Evolutionary conservation across 2,888 invertebrate species (phyloP), one percentile per base, ranked within the genome.

Genomic region (Polyploca ridens): DNA sequence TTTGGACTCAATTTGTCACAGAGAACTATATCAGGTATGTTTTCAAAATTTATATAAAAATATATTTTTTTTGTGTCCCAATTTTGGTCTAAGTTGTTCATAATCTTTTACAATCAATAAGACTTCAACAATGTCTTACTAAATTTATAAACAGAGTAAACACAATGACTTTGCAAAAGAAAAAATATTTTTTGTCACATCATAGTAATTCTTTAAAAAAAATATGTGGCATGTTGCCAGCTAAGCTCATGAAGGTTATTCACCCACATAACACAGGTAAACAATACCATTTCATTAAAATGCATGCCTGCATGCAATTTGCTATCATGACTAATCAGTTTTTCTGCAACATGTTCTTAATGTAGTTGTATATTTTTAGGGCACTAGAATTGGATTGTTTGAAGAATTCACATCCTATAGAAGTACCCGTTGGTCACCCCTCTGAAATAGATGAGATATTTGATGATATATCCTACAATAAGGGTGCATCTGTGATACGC

Each of bases 401-500:
- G 69, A 97, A 98, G 81, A 98, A 97, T 86, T 98, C 98, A 57
- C 99, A 99, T 93, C 98, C 99, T 0, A 99, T 99, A 77, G 99
- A 99, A 94, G 98, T 98, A 63, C 97, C 98, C 14, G 99, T 99
- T 0, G 97, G 97, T 0, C 97, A 99, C 91, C 99, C 99, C 0
- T 96, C 97, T 10, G 99, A 99, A 90, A 97, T 99, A 66, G 99
- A 99, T 90, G 99, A 99, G 90, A 99, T 99, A 75, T 99, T 99
- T 93, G 99, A 99, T 93, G 97, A 97, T 78, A 99, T 99, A 79
- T 99, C 99, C 46, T 99, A 99, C 90, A 97, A 97, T 83, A 99
- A 99, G 88, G 99, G 99, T 5, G 98, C 99, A 2, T 98, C 98
- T 63, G 97, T 99, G 8, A 98, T 99, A 70, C 95, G 99, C 71